Evolutionary conservation across 2,888 invertebrate genomes (phyloP), one percentile per base, ranked within the genome.

Genomic region (Pomacea canaliculata): DNA sequence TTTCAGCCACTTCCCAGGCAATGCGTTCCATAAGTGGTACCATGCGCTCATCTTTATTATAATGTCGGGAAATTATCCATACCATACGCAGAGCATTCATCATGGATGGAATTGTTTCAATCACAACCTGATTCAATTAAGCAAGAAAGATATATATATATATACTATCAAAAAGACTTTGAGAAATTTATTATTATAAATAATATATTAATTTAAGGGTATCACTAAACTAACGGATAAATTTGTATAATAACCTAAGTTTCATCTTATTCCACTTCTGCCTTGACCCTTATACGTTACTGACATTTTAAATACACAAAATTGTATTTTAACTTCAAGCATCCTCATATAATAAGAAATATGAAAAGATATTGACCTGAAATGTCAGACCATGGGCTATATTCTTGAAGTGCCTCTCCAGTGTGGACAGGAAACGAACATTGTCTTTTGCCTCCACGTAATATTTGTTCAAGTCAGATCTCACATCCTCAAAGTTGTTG

Each of bases 51-150:
- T 97, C 97, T 0, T 92, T 93, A 79, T 95, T 94, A 89, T 95
- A 97, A 85, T 96, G 96, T 72, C 94, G 92, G 0, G 97, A 97
- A 74, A 97, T 93, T 71, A 97, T 95, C 97, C 97, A 97, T 87
- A 97, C 95, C 93, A 97, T 95, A 84, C 95, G 94, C 63, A 97
- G 91, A 2, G 96, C 95, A 81, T 96, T 95, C 92, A 96, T 95
- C 80, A 97, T 91, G 76, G 94, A 93, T 0, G 95, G 95, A 49
- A 97, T 93, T 9, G 94, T 93, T 65, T 95, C 94, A 18, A 93
- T 93, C 37, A 96, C 94, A 88, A 93, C 93, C 80, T 80, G 70
- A 5, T 70, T 49, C 18, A 7, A 37, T 7, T 19, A 49, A 65
- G 9, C n/a, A 27, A 7, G 27, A 12, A 65, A 65, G 23, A 12